A percentile compares a stretch with the other conserved stretches of the same genome.
Conservation (phyloP, 1,140 invertebrate species). For the Campoletis sonorensis region DNA sequence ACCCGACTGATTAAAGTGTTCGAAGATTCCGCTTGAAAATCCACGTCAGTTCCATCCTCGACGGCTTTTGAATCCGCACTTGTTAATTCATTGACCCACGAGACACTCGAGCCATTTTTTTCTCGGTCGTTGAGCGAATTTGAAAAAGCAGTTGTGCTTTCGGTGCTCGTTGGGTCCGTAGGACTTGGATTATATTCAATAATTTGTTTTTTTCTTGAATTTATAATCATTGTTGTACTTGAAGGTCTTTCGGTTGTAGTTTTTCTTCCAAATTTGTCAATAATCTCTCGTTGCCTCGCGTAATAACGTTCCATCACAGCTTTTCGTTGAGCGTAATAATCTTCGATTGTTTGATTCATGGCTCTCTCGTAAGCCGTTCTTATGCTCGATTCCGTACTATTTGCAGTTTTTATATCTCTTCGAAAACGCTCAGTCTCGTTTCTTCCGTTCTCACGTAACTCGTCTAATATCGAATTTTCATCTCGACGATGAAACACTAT, state of each 20-base stretch:
- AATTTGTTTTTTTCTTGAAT: not conserved
- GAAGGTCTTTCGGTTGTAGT: not conserved
- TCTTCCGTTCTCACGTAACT: not conserved
- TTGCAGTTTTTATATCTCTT: not conserved
- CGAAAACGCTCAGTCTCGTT: not conserved
- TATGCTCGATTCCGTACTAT: not conserved
- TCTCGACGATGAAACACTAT: slow-evolving; percentile 1
- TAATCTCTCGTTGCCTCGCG: slow-evolving; percentile 57
- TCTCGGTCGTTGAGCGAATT: not conserved
- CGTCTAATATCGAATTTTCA: not conserved
- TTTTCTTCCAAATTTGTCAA: slow-evolving; percentile 48
- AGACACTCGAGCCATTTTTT: not conserved
- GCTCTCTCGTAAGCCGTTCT: slow-evolving; percentile 20
- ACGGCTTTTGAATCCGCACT: not conserved
- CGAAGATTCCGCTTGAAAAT: slow-evolving; percentile 3
- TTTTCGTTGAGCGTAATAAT: slow-evolving; percentile 59
- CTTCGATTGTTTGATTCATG: slow-evolving; percentile 42
- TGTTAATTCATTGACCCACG: not conserved
- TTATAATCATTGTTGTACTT: not conserved
- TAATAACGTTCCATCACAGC: slow-evolving; percentile 61
- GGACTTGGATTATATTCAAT: not conserved
- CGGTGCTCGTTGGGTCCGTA: not conserved
- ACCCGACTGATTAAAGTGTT: not conserved
- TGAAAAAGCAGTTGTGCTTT: not conserved
- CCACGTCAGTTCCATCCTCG: not conserved